Percentiles rank a stretch among this genome's conserved stretches.
phyloP scores from a whole-genome alignment of 2,113 vertebrate species.

The Poecilia latipinna region DNA sequence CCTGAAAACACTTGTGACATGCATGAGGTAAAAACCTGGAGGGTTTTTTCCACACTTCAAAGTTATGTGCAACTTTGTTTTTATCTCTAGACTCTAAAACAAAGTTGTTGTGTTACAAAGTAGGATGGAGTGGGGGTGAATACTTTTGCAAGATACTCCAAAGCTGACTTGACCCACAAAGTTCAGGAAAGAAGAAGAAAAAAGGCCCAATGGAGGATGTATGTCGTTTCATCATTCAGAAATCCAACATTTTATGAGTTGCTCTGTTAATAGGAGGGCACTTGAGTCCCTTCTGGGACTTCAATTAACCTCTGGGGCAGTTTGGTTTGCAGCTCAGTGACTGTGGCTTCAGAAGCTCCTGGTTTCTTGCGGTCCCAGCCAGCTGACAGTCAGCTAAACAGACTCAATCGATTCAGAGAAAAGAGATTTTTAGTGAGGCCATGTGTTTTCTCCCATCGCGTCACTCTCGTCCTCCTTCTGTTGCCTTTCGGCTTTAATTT shows the following conservation, averaged over 20 bases:
- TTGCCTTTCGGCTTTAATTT: constrained; percentile 79
- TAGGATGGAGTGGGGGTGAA: not conserved
- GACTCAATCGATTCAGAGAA: constrained; percentile 67
- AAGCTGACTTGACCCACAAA: constrained; percentile 58
- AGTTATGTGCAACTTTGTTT: too few relatives aligned
- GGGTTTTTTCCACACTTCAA: too few relatives aligned
- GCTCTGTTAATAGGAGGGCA: constrained; percentile 74
- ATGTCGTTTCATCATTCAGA: constrained; percentile 70
- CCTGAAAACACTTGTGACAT: too few relatives aligned
- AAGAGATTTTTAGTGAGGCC: constrained; percentile 46
- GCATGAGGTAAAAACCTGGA: too few relatives aligned
- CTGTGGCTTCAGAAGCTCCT: constrained; percentile 46
- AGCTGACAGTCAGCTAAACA: constrained; percentile 54
- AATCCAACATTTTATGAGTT: constrained; percentile 76
- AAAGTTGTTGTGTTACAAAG: not conserved
- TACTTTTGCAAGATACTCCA: not conserved
- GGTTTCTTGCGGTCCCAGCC: constrained; percentile 42
- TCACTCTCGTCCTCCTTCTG: constrained; percentile 61
- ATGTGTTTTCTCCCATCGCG: constrained; percentile 30
- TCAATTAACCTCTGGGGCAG: constrained; percentile 80
- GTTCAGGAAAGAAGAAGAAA: constrained; percentile 46
- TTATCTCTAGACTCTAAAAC: too few relatives aligned
- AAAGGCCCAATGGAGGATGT: constrained; percentile 51
- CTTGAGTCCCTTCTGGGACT: constrained; percentile 73
- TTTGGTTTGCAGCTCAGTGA: constrained; percentile 58